Evolutionary conservation across 2,797 vertebrate species (phyloP).

Genomic region (Tenualosa thibaudeaui): DNA sequence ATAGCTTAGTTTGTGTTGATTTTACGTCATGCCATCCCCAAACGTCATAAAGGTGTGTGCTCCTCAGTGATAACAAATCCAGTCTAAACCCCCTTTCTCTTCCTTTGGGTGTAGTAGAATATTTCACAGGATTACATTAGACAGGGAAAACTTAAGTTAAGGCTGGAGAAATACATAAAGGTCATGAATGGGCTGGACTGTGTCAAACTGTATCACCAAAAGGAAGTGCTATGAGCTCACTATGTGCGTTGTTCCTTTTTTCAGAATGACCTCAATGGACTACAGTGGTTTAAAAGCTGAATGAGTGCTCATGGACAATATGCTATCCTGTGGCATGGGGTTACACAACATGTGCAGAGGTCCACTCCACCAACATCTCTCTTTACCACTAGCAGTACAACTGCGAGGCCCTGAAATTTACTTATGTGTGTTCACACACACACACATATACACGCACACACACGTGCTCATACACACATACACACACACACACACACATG

Average conservation of each 20-base stretch:
- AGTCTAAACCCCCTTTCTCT: not conserved
- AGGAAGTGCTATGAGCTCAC: not conserved
- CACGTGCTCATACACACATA: not conserved
- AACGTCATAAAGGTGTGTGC: not conserved
- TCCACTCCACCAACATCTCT: not conserved
- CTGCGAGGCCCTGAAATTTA: not conserved
- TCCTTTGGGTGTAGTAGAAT: not conserved
- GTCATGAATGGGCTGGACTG: not conserved
- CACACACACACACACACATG: not conserved
- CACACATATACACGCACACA: not conserved
- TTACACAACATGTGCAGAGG: not conserved
- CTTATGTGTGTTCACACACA: not conserved
- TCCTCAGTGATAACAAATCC: not conserved
- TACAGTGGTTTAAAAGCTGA: constrained; percentile 25
- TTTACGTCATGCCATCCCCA: not conserved
- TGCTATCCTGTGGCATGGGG: not conserved
- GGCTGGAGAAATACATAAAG: not conserved
- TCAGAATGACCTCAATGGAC: constrained; percentile 19
- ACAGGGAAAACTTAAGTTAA: not conserved
- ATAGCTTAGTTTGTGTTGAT: not conserved
- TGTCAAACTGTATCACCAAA: not conserved
- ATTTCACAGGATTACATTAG: not conserved
- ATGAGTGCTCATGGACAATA: not conserved
- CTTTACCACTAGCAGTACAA: not conserved
- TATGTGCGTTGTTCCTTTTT: constrained; percentile 7